Base-by-base conservation (phyloP, 2,113 vertebrate genomes). In the Chrysemys picta region DNA sequence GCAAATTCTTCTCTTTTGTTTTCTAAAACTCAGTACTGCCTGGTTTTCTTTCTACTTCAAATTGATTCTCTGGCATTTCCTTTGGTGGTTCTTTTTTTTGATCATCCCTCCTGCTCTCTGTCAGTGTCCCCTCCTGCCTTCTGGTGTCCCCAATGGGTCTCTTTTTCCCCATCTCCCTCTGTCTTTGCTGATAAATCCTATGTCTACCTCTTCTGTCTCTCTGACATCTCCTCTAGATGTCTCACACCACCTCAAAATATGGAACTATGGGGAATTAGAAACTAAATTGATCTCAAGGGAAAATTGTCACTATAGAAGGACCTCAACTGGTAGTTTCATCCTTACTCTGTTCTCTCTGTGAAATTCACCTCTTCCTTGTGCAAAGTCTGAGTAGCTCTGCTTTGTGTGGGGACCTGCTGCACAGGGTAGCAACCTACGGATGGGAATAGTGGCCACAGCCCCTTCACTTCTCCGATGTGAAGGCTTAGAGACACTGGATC, bases 401-500 rank as follows among this genome's bases (percentile, higher is more conserved):
- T 19, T 22, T 0, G 0, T 8, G 10, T 69, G 42, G 0, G 2
- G 54, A 79, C 17, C 1, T 5, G 27, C 22, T 84, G 31, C 31
- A 59, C 57, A 27, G 57, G 57, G 57, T 8, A 42, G 38, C 57
- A 79, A 13, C 50, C 62, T 35, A 0, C 75, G 57, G 16, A 25
- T n/a, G 57, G 80, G 50, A 79, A 81, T 29, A 27, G 1, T 82
- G 65, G 8, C 85, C 38, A n/a, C 17, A 11, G 22, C 88, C 53
- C 62, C 25, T 89, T 88, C 0, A 0, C 16, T 79, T 69, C 27
- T 29, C 82, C 78, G 47, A 52, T 47, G 5, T 81, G n/a, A 54
- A 57, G 3, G 2, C 65, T 83, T 92, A 86, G 75, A 79, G 59
- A 54, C 87, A 12, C n/a, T 38, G 69, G 35, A 24, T n/a, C 69